Evolutionary conservation across 2,888 invertebrate species (phyloP).

Genomic region (Napeogenes sylphis): DNA sequence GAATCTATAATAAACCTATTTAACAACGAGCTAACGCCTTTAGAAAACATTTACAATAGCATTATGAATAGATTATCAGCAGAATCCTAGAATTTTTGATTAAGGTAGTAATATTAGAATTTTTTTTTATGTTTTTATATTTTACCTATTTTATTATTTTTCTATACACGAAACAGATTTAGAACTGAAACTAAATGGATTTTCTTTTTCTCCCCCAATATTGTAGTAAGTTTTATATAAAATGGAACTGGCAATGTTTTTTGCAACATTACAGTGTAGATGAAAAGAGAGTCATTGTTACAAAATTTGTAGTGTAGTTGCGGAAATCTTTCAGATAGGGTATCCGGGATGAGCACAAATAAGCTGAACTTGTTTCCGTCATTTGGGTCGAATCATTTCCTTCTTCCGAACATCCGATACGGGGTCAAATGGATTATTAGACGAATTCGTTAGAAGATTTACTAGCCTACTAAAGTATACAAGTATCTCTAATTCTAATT

Average conservation of each 20-base stretch:
- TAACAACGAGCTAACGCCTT: slow-evolving; percentile 31
- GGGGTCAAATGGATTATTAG: slow-evolving; percentile 42
- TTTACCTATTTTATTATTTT: background rate
- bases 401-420: slow-evolving; percentile 46
- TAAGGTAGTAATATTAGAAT: background rate
- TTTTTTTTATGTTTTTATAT: background rate
- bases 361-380: slow-evolving; percentile 56
- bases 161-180: background rate
- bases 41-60: slow-evolving; percentile 25
- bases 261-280: background rate
- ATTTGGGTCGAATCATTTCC: slow-evolving; percentile 56
- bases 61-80: slow-evolving; percentile 34
- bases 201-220: no score
- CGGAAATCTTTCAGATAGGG: slow-evolving; percentile 44
- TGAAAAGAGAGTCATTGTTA: slow-evolving; percentile 28
- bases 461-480: slow-evolving; percentile 1
- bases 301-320: slow-evolving; percentile 40
- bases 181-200: no score
- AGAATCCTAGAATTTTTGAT: background rate
- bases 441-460: slow-evolving; percentile 27
- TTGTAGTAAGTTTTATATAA: no score
- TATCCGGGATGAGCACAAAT: slow-evolving; percentile 52
- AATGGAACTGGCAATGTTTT: background rate
- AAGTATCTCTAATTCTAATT: slow-evolving; percentile 16
- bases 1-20: slow-evolving; percentile 40